Conservation (phyloP, 2,113 vertebrate species). For the Scopus umbretta region DNA sequence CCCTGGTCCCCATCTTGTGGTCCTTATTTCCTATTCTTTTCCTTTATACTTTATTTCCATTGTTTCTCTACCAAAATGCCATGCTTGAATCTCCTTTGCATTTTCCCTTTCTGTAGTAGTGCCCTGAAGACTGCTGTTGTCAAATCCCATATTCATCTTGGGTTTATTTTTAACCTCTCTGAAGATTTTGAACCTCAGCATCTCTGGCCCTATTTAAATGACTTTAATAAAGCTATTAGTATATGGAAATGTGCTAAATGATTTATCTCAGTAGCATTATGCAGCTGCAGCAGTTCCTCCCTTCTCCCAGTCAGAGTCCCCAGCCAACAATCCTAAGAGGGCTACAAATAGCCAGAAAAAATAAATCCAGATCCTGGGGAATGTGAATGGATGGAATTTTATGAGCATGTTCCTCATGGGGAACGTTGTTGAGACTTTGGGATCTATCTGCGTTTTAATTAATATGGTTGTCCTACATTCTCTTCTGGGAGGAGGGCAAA, state of each 20-base stretch:
- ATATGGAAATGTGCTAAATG: neutral
- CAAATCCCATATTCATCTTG: neutral
- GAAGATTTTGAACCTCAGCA: neutral
- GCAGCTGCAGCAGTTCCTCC: neutral
- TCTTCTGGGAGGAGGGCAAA: neutral
- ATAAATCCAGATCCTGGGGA: neutral
- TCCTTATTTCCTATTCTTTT: neutral
- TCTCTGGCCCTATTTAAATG: neutral
- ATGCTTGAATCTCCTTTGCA: neutral
- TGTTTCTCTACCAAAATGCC: neutral
- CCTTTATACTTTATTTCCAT: neutral
- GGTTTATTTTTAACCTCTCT: neutral
- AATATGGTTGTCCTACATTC: neutral
- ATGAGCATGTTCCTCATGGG: neutral
- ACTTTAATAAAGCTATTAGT: neutral
- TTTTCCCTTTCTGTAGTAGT: neutral
- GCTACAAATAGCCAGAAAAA: neutral
- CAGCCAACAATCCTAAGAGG: neutral
- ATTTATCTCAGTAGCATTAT: neutral
- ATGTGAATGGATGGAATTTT: neutral
- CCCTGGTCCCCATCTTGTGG: too few relatives aligned
- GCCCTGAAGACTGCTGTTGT: neutral
- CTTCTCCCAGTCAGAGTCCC: neutral
- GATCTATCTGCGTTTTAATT: slow-evolving; percentile 24
- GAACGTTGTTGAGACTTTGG: slow-evolving; percentile 10